Evolutionary conservation across 1,140 invertebrate species (phyloP).

Genomic region (Tetraneura akinire): DNA sequence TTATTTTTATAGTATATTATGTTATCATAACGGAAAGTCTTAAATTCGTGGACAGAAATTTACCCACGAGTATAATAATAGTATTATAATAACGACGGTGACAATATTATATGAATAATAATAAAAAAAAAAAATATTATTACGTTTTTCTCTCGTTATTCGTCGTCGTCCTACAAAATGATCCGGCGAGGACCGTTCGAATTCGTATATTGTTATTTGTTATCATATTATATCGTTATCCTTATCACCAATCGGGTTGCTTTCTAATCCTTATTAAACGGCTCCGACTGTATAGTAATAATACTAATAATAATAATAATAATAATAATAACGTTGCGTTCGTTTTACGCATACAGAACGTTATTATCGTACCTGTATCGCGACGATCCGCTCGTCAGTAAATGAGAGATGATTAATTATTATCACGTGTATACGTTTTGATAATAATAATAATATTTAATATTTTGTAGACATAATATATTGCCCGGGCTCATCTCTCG

Average conservation of each 20-base stretch:
- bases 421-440: neutral
- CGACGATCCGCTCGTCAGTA: neutral
- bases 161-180: slow-evolving; percentile 13
- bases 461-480: no score
- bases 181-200: neutral
- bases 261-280: slow-evolving; percentile 20
- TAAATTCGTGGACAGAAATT: neutral
- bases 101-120: neutral
- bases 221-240: no score
- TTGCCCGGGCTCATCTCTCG: no score
- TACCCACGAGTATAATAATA: neutral
- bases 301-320: no score
- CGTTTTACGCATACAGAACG: no score
- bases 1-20: no score
- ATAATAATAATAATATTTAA: neutral
- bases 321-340: neutral
- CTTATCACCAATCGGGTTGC: no score
- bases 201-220: no score
- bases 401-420: slow-evolving; percentile 38
- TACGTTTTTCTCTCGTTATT: neutral
- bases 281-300: neutral
- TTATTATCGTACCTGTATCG: no score
- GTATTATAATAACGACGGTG: neutral
- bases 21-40: neutral
- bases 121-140: slow-evolving; percentile 8